Base-by-base conservation (phyloP, 2,888 invertebrate species). In the Taphrorychus bicolor region DNA sequence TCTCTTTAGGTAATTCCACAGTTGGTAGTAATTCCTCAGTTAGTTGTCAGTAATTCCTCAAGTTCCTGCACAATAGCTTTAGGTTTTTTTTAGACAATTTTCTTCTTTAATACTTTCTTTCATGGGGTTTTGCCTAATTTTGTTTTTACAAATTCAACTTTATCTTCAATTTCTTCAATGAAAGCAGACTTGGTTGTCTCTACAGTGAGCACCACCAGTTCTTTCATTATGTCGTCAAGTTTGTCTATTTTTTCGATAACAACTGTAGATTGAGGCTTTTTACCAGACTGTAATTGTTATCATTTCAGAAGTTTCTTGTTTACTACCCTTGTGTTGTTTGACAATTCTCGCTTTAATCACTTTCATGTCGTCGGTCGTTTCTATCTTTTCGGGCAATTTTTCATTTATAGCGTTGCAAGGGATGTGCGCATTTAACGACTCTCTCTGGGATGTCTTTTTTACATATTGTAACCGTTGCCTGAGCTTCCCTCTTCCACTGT, bases 401-500 rank as follows among this genome's bases (percentile, higher is more conserved):
- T 71, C 71, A 45, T 75, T 71, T 17, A 74, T 72, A 17, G 71
- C 51, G 5, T 74, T 67, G 58, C 70, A 54, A 40, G 68, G 56
- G 17, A 23, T 18, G 24, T 63, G 42, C 58, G 69, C 74, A 59
- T 66, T 18, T 2, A 11, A 70, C 42, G n/a, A 52, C 57, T 9
- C 63, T 59, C 73, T 71, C 69, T 56, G 72, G 71, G 79, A 78
- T 58, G 79, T 78, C 79, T 2, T 76, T 71, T 69, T 78, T 81
- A 57, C 81, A 76, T 60, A 78, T 79, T 40, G 81, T 75, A 71
- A 84, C 80, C 3, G 82, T 72, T 59, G 82, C 77, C 75, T 83
- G 74, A 71, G 84, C 78, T 79, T 82, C 73, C 83, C 73, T 82
- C 79, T 72, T 81, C 81, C 41, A 83, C 77, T 14, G 80, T 80